Evolutionary conservation across 1,140 invertebrate genomes (phyloP).

Genomic region (Tribolium madens): DNA sequence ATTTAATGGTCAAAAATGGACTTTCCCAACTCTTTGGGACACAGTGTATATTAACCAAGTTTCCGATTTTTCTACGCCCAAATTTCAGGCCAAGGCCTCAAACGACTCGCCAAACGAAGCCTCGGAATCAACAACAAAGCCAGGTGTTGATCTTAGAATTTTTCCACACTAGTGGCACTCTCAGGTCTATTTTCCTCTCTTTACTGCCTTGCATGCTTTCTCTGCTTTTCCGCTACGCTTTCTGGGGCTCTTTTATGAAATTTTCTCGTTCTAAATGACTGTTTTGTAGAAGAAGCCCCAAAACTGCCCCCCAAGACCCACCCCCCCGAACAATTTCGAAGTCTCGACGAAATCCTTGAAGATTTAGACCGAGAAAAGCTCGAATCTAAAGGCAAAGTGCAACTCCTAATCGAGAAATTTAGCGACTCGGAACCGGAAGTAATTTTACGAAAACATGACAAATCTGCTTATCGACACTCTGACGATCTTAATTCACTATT

Average conservation of each 20-base stretch:
- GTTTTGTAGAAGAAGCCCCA: neutral
- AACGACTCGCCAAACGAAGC: neutral
- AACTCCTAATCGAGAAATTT: conserved; percentile 60
- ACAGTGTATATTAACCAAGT: too few species aligned
- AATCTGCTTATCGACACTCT: conserved; percentile 41
- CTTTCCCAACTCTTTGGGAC: too few species aligned
- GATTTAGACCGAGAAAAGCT: conserved; percentile 53
- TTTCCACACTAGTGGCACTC: conserved; percentile 32
- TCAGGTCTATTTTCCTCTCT: conserved; percentile 19
- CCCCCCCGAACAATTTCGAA: conserved; percentile 47
- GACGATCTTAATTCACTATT: conserved; percentile 62
- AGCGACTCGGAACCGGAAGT: conserved; percentile 38
- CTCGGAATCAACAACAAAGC: neutral
- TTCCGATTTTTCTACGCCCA: too few species aligned
- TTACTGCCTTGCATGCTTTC: neutral
- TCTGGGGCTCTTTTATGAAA: neutral
- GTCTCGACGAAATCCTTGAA: conserved; percentile 58
- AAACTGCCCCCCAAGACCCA: conserved; percentile 41
- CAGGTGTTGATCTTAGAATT: conserved; percentile 16
- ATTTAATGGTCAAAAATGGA: too few species aligned
- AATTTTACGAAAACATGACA: conserved; percentile 47
- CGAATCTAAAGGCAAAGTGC: conserved; percentile 54
- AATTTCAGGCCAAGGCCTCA: too few species aligned
- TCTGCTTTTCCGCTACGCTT: neutral
- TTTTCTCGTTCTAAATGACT: too few species aligned